Percentiles rank a stretch among this genome's conserved stretches.
These are phyloP conservation scores for Microctenopoma stevenorrisi DNA, from an alignment of 2,797 vertebrate species.

Conservation along the genomic window DNA sequence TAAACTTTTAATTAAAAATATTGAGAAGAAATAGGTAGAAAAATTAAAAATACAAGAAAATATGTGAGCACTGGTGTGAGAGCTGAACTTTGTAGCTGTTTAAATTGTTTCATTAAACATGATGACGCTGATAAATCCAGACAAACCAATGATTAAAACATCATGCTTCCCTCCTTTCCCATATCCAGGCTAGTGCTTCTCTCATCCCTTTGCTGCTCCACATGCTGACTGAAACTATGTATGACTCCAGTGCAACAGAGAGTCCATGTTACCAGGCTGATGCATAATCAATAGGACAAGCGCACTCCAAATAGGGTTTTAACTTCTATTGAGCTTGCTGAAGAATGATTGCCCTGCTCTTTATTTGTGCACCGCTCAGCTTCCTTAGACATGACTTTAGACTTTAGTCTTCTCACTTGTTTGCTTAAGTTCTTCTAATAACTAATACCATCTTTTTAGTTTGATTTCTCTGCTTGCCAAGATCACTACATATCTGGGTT, in stretches of 20 bases:
- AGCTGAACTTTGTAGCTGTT: neutral
- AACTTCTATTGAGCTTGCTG: constrained; percentile 63
- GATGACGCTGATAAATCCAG: constrained; percentile 37
- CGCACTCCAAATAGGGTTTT: constrained; percentile 70
- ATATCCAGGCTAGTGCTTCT: constrained; percentile 26
- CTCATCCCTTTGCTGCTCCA: constrained; percentile 13
- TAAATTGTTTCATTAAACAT: neutral
- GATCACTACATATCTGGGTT: too few relatives aligned
- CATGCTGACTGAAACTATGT: constrained; percentile 20
- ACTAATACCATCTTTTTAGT: too few relatives aligned
- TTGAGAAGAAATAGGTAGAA: neutral
- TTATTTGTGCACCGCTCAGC: constrained; percentile 14
- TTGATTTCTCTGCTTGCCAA: too few relatives aligned
- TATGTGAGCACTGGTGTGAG: constrained; percentile 1
- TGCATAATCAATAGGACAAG: constrained; percentile 79
- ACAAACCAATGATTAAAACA: constrained; percentile 65
- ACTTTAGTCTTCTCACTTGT: neutral
- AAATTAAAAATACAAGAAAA: neutral
- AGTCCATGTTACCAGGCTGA: constrained; percentile 62
- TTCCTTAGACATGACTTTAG: constrained; percentile 28
- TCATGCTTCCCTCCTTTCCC: constrained; percentile 26
- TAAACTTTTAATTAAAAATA: too few relatives aligned
- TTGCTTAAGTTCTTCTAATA: too few relatives aligned
- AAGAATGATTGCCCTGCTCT: constrained; percentile 46
- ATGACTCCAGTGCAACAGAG: constrained; percentile 58